Evolutionary conservation across 2,888 invertebrate genomes (phyloP).

Genomic region (Apocheima hispidaria): DNA sequence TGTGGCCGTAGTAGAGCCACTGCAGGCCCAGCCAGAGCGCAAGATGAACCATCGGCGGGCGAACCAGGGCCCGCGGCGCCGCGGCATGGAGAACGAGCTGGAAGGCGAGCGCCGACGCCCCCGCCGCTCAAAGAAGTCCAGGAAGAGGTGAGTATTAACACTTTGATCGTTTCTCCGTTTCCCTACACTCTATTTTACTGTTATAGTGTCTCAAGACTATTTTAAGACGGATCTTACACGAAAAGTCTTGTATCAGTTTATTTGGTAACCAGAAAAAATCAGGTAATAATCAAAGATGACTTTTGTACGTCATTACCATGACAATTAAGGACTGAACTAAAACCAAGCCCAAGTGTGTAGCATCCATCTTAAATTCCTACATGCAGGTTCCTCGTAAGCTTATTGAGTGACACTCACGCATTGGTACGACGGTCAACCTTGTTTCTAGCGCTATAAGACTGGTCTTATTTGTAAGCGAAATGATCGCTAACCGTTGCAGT

Average conservation of each 20-base stretch:
- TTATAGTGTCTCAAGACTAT: neutral
- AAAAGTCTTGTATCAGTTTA: too few relatives aligned
- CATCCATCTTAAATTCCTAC: neutral
- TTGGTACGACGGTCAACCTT: neutral
- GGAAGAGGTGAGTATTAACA: slow-evolving; percentile 64
- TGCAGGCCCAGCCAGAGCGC: slow-evolving; percentile 61
- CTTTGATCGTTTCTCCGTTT: neutral
- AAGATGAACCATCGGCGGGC: slow-evolving; percentile 72
- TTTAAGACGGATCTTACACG: too few relatives aligned
- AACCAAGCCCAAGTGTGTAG: neutral
- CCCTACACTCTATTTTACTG: neutral
- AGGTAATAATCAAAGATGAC: too few relatives aligned
- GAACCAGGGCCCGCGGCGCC: slow-evolving; percentile 68
- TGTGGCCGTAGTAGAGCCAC: slow-evolving; percentile 70
- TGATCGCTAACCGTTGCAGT: neutral
- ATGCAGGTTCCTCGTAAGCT: neutral
- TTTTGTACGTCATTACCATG: neutral
- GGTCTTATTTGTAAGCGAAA: neutral
- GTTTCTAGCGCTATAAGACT: neutral
- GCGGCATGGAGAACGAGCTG: slow-evolving; percentile 71
- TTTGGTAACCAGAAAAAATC: too few relatives aligned
- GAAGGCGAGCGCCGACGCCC: slow-evolving; percentile 76
- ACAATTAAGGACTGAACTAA: neutral
- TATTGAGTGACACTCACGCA: neutral
- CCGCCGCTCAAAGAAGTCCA: slow-evolving; percentile 64